A percentile compares a stretch with the other conserved stretches of the same genome.
Evolutionary conservation across 2,888 invertebrate genomes (phyloP).

Genomic region (Standfussiana lucernea): DNA sequence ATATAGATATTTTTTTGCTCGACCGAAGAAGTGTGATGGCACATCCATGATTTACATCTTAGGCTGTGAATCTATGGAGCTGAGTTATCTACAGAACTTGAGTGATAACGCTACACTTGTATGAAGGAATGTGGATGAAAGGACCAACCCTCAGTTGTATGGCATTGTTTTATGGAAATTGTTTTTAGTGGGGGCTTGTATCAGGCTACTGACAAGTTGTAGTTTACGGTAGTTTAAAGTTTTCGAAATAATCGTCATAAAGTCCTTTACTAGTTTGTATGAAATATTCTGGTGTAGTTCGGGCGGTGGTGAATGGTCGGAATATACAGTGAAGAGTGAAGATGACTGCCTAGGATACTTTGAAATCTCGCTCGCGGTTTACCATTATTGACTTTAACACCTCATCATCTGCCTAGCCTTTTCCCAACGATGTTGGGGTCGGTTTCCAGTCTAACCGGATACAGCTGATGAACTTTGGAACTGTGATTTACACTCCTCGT

Average conservation of each 20-base stretch:
- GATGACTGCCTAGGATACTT: background rate
- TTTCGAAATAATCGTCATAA: background rate
- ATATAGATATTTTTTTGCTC: background rate
- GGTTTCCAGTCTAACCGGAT: no score
- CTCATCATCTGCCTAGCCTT: no score
- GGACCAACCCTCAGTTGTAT: background rate
- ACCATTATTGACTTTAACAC: background rate
- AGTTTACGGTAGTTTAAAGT: background rate
- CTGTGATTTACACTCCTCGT: no score
- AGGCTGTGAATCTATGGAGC: background rate
- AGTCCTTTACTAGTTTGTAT: background rate
- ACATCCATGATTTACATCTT: background rate
- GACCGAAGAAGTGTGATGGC: background rate
- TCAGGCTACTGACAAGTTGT: background rate
- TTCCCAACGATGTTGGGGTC: no score
- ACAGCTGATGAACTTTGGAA: no score
- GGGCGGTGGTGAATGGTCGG: background rate
- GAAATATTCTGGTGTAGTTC: no score
- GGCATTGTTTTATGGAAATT: constrained; percentile 14
- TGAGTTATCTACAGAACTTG: constrained; percentile 52
- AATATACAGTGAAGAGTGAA: background rate
- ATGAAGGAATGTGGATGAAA: constrained; percentile 47
- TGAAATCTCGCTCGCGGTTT: no score
- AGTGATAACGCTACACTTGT: constrained; percentile 51
- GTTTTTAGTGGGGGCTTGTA: constrained; percentile 3